Conservation (phyloP, 2,113 vertebrate species). For the Empidonax alnorum region DNA sequence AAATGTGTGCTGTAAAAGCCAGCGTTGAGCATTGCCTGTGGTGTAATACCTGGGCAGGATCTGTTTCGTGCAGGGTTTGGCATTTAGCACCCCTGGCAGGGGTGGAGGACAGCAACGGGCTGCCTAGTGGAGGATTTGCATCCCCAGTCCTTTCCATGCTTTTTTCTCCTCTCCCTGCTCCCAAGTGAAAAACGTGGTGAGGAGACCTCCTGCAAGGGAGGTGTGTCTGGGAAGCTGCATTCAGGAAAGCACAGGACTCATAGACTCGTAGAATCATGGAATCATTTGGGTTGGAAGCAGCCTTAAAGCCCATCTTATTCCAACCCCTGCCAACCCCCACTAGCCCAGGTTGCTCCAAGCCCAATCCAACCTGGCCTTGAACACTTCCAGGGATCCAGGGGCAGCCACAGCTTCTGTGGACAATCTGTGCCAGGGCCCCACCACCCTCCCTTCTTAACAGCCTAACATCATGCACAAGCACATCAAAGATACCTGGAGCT, state of each 20-base stretch:
- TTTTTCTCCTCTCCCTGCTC: neutral
- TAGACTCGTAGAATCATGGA: neutral
- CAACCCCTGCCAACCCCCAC: neutral
- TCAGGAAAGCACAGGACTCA: neutral
- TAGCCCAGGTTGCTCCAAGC: neutral
- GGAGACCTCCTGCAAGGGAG: neutral
- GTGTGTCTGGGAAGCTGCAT: neutral
- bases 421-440: neutral
- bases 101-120: neutral
- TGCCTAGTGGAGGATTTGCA: neutral
- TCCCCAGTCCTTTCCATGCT: neutral
- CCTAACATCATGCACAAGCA: neutral
- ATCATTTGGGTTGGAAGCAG: neutral
- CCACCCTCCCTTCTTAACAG: neutral
- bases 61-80: neutral
- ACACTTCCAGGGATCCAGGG: neutral
- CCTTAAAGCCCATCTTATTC: neutral
- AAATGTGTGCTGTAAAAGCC: neutral
- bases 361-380: neutral
- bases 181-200: neutral
- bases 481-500: neutral
- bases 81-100: neutral
- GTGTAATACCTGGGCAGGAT: neutral
- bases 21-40: neutral
- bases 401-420: neutral